Base-by-base conservation (phyloP, 2,888 invertebrate genomes). In the Hecatera dysodea region DNA sequence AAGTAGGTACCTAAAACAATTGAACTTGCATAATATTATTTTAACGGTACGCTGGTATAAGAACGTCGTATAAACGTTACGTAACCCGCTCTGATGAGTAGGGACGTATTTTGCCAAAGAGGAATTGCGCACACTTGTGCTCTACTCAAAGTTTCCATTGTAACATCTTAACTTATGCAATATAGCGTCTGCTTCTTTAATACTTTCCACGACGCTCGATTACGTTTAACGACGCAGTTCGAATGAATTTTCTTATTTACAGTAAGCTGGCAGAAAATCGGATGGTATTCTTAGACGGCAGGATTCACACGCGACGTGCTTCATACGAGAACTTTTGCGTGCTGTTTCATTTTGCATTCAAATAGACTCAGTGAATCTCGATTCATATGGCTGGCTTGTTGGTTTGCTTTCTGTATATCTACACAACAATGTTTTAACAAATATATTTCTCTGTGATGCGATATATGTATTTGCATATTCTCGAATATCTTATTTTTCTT, bases 81-180 rank as follows among this genome's bases (percentile, higher is more conserved):
- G 87, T 89, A 92, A 92, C 87, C 89, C 87, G 80, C 78, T 82
- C 88, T 92, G 91, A 92, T 91, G 91, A 90, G 88, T 81, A 81
- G 83, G 88, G 89, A 88, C 90, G 91, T 92, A 92, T 91, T 92
- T 89, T 85, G 89, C 89, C 90, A 90, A 90, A 90, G 91, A 93
- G 92, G 91, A 92, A 94, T 93, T 90, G 92, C 88, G 93, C 93
- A 91, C 94, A 95, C 93, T 94, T 91, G 93, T 90, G 92, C 91
- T 91, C 89, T 90, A 89, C 90, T 90, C 93, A 91, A 95, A 95
- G 92, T 95, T 95, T 95, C 91, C 95, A 95, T 92, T 95, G 94
- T 94, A 91, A 95, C 93, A 93, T 93, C 94, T 92, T 91, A 95
- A 95, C 95, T 95, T 95, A 94, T 93, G 95, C 95, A 95, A 95